Conservation (phyloP, 2,797 vertebrate species). For the Gymnothorax reevesii region DNA sequence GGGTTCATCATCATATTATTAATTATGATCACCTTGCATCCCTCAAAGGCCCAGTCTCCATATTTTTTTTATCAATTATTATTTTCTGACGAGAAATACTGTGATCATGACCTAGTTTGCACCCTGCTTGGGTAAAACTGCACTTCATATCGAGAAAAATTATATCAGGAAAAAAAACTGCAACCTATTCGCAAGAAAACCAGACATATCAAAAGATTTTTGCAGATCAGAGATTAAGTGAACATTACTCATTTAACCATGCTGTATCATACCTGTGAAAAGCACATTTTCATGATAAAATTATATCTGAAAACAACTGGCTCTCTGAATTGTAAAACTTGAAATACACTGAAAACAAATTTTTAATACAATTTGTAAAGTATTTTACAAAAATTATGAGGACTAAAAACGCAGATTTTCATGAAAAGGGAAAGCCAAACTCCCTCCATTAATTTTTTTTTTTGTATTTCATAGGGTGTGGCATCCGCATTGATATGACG, state of each 20-base stretch:
- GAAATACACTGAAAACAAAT: no score
- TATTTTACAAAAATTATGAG: background rate
- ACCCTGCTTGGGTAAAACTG: no score
- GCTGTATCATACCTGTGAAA: background rate
- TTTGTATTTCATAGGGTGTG: background rate
- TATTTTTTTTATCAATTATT: background rate
- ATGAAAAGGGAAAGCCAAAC: background rate
- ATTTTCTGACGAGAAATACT: background rate
- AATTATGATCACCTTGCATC: slow-evolving; percentile 37
- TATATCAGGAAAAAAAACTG: no score
- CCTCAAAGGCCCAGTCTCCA: slow-evolving; percentile 69
- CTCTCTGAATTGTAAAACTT: background rate
- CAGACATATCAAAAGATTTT: no score
- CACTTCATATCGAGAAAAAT: no score
- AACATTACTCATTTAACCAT: background rate
- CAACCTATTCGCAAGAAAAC: no score
- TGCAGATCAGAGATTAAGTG: no score
- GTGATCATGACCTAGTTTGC: background rate
- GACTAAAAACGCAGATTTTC: background rate
- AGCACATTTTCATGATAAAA: background rate
- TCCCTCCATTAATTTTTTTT: background rate
- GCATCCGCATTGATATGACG: background rate
- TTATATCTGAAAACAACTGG: background rate
- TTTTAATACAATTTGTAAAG: background rate
- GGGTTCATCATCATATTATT: background rate